Evolutionary conservation across 2,797 vertebrate genomes (phyloP).

Genomic region (Enoplosus armatus): DNA sequence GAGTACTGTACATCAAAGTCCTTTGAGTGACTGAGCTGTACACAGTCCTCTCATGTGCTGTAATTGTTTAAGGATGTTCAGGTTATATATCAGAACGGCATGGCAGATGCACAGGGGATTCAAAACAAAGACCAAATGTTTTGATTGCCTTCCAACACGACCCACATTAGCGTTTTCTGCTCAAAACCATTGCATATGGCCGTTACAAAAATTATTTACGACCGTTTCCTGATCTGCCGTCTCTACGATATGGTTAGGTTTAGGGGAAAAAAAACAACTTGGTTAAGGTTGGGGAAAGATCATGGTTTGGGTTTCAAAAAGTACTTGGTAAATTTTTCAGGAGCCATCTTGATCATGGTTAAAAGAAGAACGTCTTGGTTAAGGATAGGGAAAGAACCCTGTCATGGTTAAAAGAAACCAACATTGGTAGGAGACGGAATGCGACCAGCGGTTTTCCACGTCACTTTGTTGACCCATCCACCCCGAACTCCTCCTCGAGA

Average conservation of each 20-base stretch:
- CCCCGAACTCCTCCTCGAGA: background rate
- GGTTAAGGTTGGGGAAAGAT: constrained; percentile 1
- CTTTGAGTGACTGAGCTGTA: background rate
- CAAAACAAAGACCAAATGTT: constrained; percentile 7
- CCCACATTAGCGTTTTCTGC: background rate
- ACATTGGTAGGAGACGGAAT: background rate
- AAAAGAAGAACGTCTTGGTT: constrained; percentile 7
- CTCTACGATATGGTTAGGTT: background rate
- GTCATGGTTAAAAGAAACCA: constrained; percentile 11
- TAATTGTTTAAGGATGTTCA: constrained; percentile 41
- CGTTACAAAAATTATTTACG: background rate
- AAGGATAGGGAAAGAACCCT: background rate
- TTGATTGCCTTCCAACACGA: background rate
- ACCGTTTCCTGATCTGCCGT: background rate
- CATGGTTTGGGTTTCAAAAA: constrained; percentile 1
- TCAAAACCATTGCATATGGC: background rate
- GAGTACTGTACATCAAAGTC: constrained; percentile 28
- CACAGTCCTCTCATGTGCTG: background rate
- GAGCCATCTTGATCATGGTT: background rate
- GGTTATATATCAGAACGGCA: background rate
- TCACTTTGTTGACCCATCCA: background rate
- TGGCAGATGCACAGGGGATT: constrained; percentile 6
- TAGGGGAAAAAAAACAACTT: background rate
- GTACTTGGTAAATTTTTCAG: background rate
- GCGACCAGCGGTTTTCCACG: background rate